Conservation (phyloP, 2,888 invertebrate species). For the Oscheius onirici region DNA sequence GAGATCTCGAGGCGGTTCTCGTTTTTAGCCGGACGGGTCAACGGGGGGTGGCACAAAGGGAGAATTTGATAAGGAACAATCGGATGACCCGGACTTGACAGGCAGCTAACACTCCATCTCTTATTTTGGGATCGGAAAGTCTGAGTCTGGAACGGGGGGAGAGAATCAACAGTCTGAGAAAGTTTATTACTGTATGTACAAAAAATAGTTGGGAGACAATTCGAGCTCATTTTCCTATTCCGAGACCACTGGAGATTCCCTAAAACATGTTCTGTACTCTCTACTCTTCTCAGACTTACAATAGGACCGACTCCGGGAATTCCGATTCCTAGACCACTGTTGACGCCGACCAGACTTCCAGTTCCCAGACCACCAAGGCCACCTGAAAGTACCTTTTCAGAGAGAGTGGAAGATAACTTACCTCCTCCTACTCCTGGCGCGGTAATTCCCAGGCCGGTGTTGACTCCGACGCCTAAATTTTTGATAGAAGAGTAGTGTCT, state of each 20-base stretch:
- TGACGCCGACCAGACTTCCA: conserved; percentile 51
- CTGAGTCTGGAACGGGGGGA: not conserved
- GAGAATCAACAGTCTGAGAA: not conserved
- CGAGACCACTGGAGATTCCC: conserved; percentile 43
- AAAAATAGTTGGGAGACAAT: not conserved
- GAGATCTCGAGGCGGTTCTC: not conserved
- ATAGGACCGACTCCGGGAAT: conserved; percentile 54
- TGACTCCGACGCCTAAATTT: conserved; percentile 1
- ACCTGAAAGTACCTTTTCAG: conserved; percentile 6
- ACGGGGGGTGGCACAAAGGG: conserved; percentile 17
- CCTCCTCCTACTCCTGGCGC: conserved; percentile 49
- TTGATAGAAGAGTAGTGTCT: not conserved
- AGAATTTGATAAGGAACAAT: conserved; percentile 31
- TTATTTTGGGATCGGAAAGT: too few relatives aligned
- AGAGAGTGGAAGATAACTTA: not conserved
- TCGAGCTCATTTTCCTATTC: conserved; percentile 45
- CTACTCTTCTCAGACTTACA: not conserved
- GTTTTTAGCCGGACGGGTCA: conserved; percentile 26
- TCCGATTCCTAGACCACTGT: conserved; percentile 51
- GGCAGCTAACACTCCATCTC: too few relatives aligned
- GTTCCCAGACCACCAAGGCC: conserved; percentile 49
- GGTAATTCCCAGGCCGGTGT: conserved; percentile 23
- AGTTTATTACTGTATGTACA: conserved; percentile 22
- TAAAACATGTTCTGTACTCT: too few relatives aligned
- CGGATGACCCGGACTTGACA: conserved; percentile 25